Evolutionary conservation across 2,888 invertebrate genomes (phyloP).

Genomic region (Thereva nobilitata): DNA sequence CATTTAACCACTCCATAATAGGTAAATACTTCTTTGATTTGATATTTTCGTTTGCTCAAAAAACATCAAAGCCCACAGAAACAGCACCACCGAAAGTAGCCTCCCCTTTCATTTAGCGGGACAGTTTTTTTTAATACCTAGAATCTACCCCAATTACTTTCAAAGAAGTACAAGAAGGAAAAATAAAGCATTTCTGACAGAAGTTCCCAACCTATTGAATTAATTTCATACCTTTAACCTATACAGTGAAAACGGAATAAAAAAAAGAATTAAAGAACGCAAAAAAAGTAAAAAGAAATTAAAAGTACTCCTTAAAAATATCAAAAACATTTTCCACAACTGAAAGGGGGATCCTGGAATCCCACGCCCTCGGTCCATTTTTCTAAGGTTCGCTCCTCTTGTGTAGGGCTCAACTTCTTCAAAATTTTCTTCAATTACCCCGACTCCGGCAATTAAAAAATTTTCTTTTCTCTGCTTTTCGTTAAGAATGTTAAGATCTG

Average conservation of each 20-base stretch:
- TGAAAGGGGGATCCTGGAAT: slow-evolving; percentile 22
- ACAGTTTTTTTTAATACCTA: slow-evolving; percentile 4
- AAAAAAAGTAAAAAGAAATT: slow-evolving; percentile 12
- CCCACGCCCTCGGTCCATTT: not conserved
- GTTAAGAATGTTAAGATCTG: slow-evolving; percentile 29
- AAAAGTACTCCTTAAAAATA: slow-evolving; percentile 29
- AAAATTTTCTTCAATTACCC: slow-evolving; percentile 28
- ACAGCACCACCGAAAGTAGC: slow-evolving; percentile 2
- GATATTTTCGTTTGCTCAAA: slow-evolving; percentile 7
- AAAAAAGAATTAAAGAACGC: slow-evolving; percentile 23
- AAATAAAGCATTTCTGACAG: slow-evolving; percentile 23
- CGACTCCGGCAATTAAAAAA: slow-evolving; percentile 25
- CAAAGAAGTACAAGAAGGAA: not conserved
- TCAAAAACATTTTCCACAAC: slow-evolving; percentile 29
- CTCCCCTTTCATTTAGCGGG: slow-evolving; percentile 7
- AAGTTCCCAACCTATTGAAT: slow-evolving; percentile 27
- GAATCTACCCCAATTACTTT: slow-evolving; percentile 25
- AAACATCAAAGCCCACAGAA: slow-evolving; percentile 22
- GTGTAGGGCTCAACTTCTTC: slow-evolving; percentile 7
- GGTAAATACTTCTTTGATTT: no score
- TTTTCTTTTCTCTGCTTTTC: slow-evolving; percentile 20
- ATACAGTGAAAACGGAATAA: slow-evolving; percentile 11
- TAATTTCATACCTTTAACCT: slow-evolving; percentile 29
- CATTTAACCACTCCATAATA: no score
- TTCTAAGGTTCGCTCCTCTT: not conserved